Evolutionary conservation across 2,797 vertebrate genomes (phyloP), one percentile per base, ranked within the genome.

Genomic region (Lagocephalus sceleratus): DNA sequence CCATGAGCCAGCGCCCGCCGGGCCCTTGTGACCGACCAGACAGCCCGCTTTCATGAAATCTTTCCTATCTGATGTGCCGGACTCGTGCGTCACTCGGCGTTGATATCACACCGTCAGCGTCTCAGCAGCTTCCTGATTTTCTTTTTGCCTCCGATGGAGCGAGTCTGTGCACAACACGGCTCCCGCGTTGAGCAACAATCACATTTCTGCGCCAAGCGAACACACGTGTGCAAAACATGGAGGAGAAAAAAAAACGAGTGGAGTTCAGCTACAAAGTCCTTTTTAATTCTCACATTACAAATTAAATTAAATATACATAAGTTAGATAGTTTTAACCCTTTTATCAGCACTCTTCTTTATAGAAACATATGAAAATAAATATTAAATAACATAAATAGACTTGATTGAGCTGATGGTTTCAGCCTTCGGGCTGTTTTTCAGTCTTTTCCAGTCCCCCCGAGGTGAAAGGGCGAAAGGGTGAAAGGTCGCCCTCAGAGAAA

Each of bases 71-170:
- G 87, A 19, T 70, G 62, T 74, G 75, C 68, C 60, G 38, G 82
- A 85, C 76, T 75, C 86, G 83, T 90, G 90, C 85, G 89, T 92
- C 90, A 91, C 60, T 78, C 73, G 51, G 70, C 81, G 79, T 76
- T 87, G 84, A 86, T 89, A 89, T 89, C 85, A 89, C 87, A 66
- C 66, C 71, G 82, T 86, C 88, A 85, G 86, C 85, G 89, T 90
- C 90, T 90, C 87, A 81, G 74, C 69, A 76, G 87, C 88, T 91
- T 91, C 90, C 90, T 88, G 82, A 85, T 89, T 90, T 85, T 75
- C 74, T 79, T 84, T 79, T 71, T 82, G 72, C 51, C 58, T 63
- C 32, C 12, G 3, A 14, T 35, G 32, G 32, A 35, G 32, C 32
- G 26, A 58, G 25, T 61, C 47, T 69, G 48, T 64, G 38, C 35